Evolutionary conservation across 2,113 vertebrate species (phyloP).

Genomic region (Morone chrysops): DNA sequence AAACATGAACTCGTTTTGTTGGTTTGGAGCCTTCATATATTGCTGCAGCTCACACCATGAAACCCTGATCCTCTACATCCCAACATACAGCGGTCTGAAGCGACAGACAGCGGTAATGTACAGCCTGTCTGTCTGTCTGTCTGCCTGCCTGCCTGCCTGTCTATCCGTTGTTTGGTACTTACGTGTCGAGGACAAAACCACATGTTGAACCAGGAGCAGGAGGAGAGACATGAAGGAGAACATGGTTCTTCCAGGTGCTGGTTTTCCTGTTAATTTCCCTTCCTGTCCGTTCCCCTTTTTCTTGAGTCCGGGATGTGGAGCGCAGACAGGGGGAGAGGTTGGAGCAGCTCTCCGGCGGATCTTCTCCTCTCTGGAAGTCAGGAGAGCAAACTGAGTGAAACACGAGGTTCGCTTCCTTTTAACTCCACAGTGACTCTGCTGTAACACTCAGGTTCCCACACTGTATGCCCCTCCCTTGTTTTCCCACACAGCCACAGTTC

Average conservation of each 20-base stretch:
- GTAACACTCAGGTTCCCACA: slow-evolving; percentile 81
- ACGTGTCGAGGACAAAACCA: slow-evolving; percentile 73
- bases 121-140: not conserved
- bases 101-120: not conserved
- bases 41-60: not conserved
- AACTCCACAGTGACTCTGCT: slow-evolving; percentile 69
- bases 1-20: not conserved
- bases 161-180: slow-evolving; percentile 64
- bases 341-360: slow-evolving; percentile 11
- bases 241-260: slow-evolving; percentile 41
- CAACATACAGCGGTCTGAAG: no score
- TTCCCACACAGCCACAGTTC: slow-evolving; percentile 67
- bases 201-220: slow-evolving; percentile 65
- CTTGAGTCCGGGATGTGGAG: slow-evolving; percentile 3
- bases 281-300: not conserved
- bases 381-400: not conserved
- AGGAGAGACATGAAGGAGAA: slow-evolving; percentile 60
- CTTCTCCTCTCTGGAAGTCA: slow-evolving; percentile 13
- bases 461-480: slow-evolving; percentile 84
- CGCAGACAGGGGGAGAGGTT: not conserved
- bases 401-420: slow-evolving; percentile 23
- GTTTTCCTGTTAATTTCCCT: not conserved
- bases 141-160: not conserved
- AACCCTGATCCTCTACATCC: no score
- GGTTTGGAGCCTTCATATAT: not conserved